Evolutionary conservation across 53 echinoderm and acorn worm genomes (phyloP).

Genomic region (Holothuria scabra): DNA sequence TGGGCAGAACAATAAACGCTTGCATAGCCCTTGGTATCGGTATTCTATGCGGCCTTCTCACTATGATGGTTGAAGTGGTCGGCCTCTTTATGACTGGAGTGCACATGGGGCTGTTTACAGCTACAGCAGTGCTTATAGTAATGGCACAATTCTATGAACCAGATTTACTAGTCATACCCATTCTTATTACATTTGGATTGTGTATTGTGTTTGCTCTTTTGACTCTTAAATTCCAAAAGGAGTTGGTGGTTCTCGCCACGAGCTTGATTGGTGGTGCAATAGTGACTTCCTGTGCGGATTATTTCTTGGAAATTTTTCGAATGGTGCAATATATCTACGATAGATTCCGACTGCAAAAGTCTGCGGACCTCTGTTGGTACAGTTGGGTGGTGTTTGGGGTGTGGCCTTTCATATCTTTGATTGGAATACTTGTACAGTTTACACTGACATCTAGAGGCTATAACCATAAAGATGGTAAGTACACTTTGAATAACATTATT

Average conservation of each 20-base stretch:
- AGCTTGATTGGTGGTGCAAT: slow-evolving; percentile 86
- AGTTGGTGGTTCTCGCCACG: slow-evolving; percentile 75
- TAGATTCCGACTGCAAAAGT: slow-evolving; percentile 72
- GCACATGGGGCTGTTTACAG: slow-evolving; percentile 83
- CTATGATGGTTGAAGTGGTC: slow-evolving; percentile 88
- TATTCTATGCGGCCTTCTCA: slow-evolving; percentile 91
- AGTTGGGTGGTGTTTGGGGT: slow-evolving; percentile 94
- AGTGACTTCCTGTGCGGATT: slow-evolving; percentile 83
- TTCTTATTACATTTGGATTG: slow-evolving; percentile 67
- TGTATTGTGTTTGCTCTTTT: slow-evolving; percentile 73
- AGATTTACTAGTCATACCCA: slow-evolving; percentile 60
- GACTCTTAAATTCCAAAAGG: slow-evolving; percentile 88
- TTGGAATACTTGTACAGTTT: slow-evolving; percentile 89
- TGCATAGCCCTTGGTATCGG: slow-evolving; percentile 90
- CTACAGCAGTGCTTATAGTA: slow-evolving; percentile 71
- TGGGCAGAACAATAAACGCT: slow-evolving; percentile 76
- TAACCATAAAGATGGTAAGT: slow-evolving; percentile 91
- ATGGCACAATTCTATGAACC: slow-evolving; percentile 78
- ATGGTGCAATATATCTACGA: slow-evolving; percentile 95
- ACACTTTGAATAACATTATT: no score
- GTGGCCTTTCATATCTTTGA: slow-evolving; percentile 80
- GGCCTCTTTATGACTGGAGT: slow-evolving; percentile 97
- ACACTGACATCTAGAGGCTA: slow-evolving; percentile 87
- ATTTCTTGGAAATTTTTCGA: slow-evolving; percentile 88
- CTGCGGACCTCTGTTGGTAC: slow-evolving; percentile 84